Base-by-base conservation (phyloP, 2,888 invertebrate species). In the Dasypogon diadema region DNA sequence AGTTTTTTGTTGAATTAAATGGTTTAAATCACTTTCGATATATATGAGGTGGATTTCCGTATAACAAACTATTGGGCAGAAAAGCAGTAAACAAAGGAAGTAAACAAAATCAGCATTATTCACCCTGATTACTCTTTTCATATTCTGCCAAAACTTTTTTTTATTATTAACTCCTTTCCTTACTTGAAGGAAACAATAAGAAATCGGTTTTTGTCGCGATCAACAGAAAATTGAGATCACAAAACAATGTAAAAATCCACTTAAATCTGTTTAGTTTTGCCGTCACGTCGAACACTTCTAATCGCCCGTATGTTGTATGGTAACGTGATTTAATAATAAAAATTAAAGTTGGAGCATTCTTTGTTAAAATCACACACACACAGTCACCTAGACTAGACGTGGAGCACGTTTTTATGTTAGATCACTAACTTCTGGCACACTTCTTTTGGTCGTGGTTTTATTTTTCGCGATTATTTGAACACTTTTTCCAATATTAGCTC, bases 1-100 rank as follows among this genome's bases (percentile, higher is more conserved):
- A 68, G 48, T 68, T 48, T 48, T 68, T n/a, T 68, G 65, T 14
- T 12, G 46, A 48, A 68, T 68, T 37, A 68, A 48, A 68, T 68
- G 46, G 48, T 68, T 68, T 24, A 68, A 26, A 10, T 26, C 65
- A 16, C 65, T 48, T 26, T 68, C 65, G 46, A 48, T 26, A 24
- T 24, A 60, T 37, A 60, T 18, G 14, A 21, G 37, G 6, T 18
- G 34, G 26, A 60, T 12, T 60, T 37, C 37, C 21, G 37, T 60
- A 18, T 60, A 18, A 30, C 37, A 37, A 16, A 60, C n/a, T 10
- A 21, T 37, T 37, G 60, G 21, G 5, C 16, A 60, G n/a, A 60
- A 37, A 2, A 18, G 60, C n/a, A 21, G 18, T 22, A 60, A 60
- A 60, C 60, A 60, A 60, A 60, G 37, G 37, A 60, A 60, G 21